A percentile compares a stretch with the other conserved stretches of the same genome.
Conservation (phyloP, 2,797 vertebrate genomes). For the Antennarius maculatus region DNA sequence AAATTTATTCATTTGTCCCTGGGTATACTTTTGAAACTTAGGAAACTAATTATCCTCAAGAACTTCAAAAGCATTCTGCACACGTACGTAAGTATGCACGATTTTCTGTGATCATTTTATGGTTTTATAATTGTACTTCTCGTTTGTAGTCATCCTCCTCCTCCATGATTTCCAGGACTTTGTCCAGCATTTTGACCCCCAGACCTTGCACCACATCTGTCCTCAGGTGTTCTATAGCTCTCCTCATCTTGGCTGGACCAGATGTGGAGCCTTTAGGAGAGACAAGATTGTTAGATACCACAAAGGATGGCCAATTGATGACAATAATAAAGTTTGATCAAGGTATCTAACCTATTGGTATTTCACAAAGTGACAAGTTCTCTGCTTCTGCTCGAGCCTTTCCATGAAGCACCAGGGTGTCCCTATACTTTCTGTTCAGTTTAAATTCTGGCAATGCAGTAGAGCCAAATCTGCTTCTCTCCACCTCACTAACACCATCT, state of each 20-base stretch:
- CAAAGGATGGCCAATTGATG: background rate
- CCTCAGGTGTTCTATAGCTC: slow-evolving; percentile 90
- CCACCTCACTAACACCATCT: slow-evolving; percentile 70
- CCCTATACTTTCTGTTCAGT: slow-evolving; percentile 89
- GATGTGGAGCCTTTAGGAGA: slow-evolving; percentile 77
- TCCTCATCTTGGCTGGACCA: slow-evolving; percentile 89
- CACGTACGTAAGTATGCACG: background rate
- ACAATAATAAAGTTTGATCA: background rate
- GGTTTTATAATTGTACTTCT: slow-evolving; percentile 82
- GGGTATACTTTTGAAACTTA: background rate
- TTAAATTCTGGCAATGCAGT: slow-evolving; percentile 85
- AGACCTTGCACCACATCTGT: slow-evolving; percentile 91
- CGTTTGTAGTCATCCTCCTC: slow-evolving; percentile 88
- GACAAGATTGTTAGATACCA: slow-evolving; percentile 11
- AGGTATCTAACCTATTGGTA: slow-evolving; percentile 80
- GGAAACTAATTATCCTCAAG: background rate
- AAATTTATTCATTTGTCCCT: background rate
- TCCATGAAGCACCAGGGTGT: slow-evolving; percentile 93
- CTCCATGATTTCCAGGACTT: slow-evolving; percentile 90
- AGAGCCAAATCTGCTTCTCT: slow-evolving; percentile 52
- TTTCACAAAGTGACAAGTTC: slow-evolving; percentile 81
- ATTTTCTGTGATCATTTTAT: slow-evolving; percentile 6
- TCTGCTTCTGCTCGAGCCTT: slow-evolving; percentile 82
- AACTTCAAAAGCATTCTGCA: background rate
- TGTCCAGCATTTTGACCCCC: slow-evolving; percentile 91